Base-by-base conservation (phyloP, 2,797 vertebrate genomes). In the Melanotaenia trifasciata region DNA sequence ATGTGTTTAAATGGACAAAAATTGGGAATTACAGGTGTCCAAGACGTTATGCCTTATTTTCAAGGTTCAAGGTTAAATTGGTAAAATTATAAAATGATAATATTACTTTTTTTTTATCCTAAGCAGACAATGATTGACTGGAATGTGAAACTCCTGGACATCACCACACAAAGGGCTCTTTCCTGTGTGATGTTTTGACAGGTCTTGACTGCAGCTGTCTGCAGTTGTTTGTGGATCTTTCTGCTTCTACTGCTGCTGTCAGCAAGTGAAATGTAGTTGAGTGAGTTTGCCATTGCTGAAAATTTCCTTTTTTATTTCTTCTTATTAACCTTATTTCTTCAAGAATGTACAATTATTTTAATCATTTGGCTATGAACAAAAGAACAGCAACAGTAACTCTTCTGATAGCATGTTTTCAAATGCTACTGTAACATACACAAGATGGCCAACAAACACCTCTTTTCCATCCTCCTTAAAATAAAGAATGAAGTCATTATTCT, bases 191-290 rank as follows among this genome's bases (percentile, higher is more conserved):
- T 58, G n/a, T 18, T 58, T 68, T 38, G 22, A 70, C 12, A 16
- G 24, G 8, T 47, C 56, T 51, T 70, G 35, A 28, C 58, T 47
- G 11, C 43, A 69, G 43, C 32, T 28, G 50, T 56, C 54, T 56
- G 28, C 54, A 30, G 13, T 56, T 56, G 54, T 56, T 56, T 56
- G 28, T 56, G 53, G 26, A 26, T 14, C 10, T 56, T 8, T 56
- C 24, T 30, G 54, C 54, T 30, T 56, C 13, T 26, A 14, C 13
- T 8, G 14, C 30, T 56, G 54, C 28, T 56, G 54, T 56, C 54
- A 56, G 51, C 51, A 26, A 26, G 54, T 56, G 26, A 28, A 56
- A 56, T 56, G 22, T 3, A 56, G 54, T 32, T 56, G 54, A 56
- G 14, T 30, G 26, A 56, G 13, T 28, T 12, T 54, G 26, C 26